Evolutionary conservation across 2,888 invertebrate species (phyloP), one percentile per base, ranked within the genome.

Genomic region (Harpalus rufipes): DNA sequence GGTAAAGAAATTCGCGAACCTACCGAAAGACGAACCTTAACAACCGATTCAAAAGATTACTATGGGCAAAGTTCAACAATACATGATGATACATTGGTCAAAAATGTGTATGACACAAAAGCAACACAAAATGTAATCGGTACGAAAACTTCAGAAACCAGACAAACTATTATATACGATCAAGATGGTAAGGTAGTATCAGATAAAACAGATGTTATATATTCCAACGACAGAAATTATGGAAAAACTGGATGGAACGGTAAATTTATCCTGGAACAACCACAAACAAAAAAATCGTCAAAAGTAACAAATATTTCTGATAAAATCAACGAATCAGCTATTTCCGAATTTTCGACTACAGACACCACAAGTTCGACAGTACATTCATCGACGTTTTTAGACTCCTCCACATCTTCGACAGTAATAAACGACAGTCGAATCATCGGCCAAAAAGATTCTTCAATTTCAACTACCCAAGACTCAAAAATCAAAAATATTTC

Each of bases 171-270:
- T 14, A 63, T 85, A 59, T 80, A 86, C 61, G 79, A 63, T 84
- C 91, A 91, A 87, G 89, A 91, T 39, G 91, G 91, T 5, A 92
- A 90, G 63, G 92, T 93, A 87, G 91, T 92, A 87, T 91, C 92
- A 88, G 92, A 92, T 87, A 87, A 88, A n/a, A 90, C 88, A 41
- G 90, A 91, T 87, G 86, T 90, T 32, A 87, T 90, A 74, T 91
- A 89, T 87, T 90, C 91, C 58, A 90, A 90, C 87, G 90, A 91
- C 79, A 87, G 90, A 72, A 90, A 89, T 84, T 90, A 90, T 86
- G 90, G 90, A 39, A 92, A 91, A 87, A 89, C 90, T 44, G 90
- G 90, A 6, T 91, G 91, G 91, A 91, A 91, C 87, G 91, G 91
- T 25, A 86, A 89, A 84, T 91, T 91, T 84, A 88, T 88, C 8